These are phyloP conservation scores for Callocephalon fimbriatum DNA, from an alignment of 2,113 vertebrate species.

Conservation along the genomic window DNA sequence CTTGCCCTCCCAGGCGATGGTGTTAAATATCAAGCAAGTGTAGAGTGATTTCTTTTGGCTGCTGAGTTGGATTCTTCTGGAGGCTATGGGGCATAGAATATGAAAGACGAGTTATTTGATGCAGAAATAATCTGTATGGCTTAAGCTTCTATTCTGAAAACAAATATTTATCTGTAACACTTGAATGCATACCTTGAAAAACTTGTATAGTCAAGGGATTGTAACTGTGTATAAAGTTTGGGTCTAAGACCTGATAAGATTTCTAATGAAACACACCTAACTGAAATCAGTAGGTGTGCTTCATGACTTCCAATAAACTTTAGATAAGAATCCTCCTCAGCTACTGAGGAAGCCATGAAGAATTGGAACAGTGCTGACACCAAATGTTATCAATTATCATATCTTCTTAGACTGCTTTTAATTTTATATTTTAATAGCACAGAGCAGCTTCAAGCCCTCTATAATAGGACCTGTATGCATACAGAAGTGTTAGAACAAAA, in stretches of 20 bases:
- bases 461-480: background rate
- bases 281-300: background rate
- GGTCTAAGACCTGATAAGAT: background rate
- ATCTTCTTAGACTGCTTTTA: background rate
- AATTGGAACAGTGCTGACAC: background rate
- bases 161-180: background rate
- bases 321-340: background rate
- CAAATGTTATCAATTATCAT: background rate
- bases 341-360: background rate
- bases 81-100: background rate
- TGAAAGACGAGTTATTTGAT: background rate
- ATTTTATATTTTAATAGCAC: background rate
- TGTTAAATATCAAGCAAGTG: conserved; percentile 10
- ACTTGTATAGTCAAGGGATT: background rate
- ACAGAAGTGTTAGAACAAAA: background rate
- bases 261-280: background rate
- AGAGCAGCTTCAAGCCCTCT: background rate
- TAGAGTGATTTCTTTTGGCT: conserved; percentile 50
- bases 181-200: background rate
- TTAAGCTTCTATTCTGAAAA: background rate
- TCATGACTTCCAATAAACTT: background rate
- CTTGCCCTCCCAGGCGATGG: background rate
- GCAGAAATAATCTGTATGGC: background rate
- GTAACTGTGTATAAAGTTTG: background rate
- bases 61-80: background rate